A percentile compares a stretch with the other conserved stretches of the same genome.
Evolutionary conservation across 2,888 invertebrate species (phyloP).

Genomic region (Boloria euphrosyne): DNA sequence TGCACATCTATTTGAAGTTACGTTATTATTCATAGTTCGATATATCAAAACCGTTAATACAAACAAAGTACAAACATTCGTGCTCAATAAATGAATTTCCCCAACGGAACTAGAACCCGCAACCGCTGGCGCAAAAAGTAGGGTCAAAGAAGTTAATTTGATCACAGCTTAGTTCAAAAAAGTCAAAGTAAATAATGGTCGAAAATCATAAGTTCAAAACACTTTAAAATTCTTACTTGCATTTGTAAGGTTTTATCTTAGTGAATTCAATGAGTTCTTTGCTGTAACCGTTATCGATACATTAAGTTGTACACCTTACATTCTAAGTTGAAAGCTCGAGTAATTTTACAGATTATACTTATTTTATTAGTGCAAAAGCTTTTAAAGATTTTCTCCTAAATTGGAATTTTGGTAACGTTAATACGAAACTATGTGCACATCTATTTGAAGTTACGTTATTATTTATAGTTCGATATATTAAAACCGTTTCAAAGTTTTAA

Average conservation of each 20-base stretch:
- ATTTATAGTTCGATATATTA: not conserved
- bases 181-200: constrained; percentile 6
- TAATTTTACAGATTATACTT: constrained; percentile 12
- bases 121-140: too few species aligned
- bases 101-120: too few species aligned
- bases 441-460: not conserved
- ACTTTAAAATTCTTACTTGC: constrained; percentile 1
- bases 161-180: not conserved
- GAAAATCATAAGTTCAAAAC: constrained; percentile 10
- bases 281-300: constrained; percentile 7
- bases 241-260: constrained; percentile 9
- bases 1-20: not conserved
- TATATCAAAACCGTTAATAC: too few species aligned
- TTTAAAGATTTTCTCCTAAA: constrained; percentile 15
- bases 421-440: not conserved
- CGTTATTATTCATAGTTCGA: not conserved
- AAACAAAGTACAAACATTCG: too few species aligned
- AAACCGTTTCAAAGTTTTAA: too few species aligned
- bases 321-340: not conserved
- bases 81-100: too few species aligned
- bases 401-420: not conserved
- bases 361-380: not conserved
- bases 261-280: constrained; percentile 17
- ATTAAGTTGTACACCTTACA: constrained; percentile 16
- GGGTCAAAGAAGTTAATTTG: not conserved